Evolutionary conservation across 2,113 vertebrate species (phyloP), one percentile per base, ranked within the genome.

Genomic region (Rhynchopsitta pachyrhyncha): DNA sequence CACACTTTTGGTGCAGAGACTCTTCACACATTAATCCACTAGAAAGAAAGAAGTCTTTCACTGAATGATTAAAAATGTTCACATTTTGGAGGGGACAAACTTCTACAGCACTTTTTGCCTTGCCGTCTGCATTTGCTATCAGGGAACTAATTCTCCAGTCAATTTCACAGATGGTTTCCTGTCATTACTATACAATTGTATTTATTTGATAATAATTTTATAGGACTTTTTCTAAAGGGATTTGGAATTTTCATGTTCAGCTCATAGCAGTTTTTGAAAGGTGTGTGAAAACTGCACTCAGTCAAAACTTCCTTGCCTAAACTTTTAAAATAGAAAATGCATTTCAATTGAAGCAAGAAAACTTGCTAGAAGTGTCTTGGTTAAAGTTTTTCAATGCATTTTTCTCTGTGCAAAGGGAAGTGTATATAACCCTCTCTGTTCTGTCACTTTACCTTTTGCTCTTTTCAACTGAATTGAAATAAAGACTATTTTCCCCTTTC

Each of bases 121-220:
- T 82, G 71, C 77, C 0, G 47, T 92, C 77, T 94, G 93, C 77
- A 76, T 94, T 96, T 71, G 62, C 86, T 95, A 84, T 84, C 83
- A 93, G 81, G 62, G 80, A 97, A 69, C 83, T 85, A 92, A 94
- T 95, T 91, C 93, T 95, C 92, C 67, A 94, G 92, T 95, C 90
- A 95, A 91, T 94, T 96, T 96, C 92, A 92, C 95, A 95, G 93
- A 94, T 92, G 92, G 83, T 92, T 96, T 94, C 92, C 88, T 93
- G 96, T 95, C 95, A 92, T 94, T 96, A 92, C 81, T 89, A 82
- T 53, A 95, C 93, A 93, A 95, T 96, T 93, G 83, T 96, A 93
- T 94, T 94, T 94, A 95, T 96, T 96, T 96, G 88, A 94, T 95
- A 94, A 96, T 93, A 96, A 95, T 97, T 97, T 94, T 94, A 79